Conservation (phyloP, 2,113 vertebrate species). For the Anthoscopus minutus region DNA sequence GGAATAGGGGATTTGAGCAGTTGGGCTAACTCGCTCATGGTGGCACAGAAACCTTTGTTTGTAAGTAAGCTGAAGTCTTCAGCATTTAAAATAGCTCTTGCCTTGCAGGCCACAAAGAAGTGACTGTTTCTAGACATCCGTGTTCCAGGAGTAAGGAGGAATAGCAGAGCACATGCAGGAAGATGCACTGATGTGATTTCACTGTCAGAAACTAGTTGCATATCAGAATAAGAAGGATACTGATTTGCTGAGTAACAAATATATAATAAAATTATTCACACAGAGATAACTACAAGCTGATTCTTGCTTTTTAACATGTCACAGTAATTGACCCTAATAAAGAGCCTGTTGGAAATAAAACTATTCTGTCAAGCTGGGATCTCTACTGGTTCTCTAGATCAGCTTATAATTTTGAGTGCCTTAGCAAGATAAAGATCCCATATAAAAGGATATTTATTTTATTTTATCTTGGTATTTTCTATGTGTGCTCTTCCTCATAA, state of each 20-base stretch:
- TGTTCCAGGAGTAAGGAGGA: background rate
- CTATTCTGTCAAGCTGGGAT: background rate
- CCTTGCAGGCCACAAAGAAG: background rate
- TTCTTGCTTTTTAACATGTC: background rate
- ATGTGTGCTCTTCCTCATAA: background rate
- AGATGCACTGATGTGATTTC: background rate
- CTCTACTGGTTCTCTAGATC: background rate
- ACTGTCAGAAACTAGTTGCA: background rate
- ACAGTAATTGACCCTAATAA: background rate
- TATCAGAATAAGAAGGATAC: background rate
- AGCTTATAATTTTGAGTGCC: background rate
- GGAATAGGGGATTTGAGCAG: background rate
- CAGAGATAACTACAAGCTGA: background rate
- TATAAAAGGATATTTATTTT: background rate
- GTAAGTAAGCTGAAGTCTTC: background rate
- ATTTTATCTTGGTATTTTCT: background rate
- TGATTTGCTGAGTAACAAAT: background rate
- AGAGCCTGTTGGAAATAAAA: background rate
- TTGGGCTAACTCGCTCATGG: background rate
- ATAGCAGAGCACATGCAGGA: background rate
- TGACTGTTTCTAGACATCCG: background rate
- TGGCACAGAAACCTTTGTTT: background rate
- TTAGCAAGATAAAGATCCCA: background rate
- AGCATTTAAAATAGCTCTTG: conserved; percentile 10
- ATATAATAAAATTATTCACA: background rate